phyloP scores from a whole-genome alignment of 30 jellyfish, hydroid and myxozoan species.

The Pseudorhiza aurosa region DNA sequence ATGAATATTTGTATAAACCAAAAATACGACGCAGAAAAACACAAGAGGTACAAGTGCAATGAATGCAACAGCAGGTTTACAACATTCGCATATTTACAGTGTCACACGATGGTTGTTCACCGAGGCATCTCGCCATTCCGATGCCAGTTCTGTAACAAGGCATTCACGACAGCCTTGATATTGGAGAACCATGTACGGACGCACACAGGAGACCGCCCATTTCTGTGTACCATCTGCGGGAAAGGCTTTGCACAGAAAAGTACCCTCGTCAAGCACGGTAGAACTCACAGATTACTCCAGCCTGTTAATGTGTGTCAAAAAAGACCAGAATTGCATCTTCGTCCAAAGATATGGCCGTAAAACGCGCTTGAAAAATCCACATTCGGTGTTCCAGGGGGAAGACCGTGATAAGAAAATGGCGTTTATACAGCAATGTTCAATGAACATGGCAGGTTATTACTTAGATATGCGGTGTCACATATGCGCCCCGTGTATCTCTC shows the following conservation, averaged over 20 bases:
- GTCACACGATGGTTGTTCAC: constrained; percentile 56
- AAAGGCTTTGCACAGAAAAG: constrained; percentile 57
- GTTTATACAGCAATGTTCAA: too few species aligned
- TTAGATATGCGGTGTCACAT: too few species aligned
- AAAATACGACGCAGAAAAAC: not conserved
- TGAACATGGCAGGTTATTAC: too few species aligned
- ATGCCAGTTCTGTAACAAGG: constrained; percentile 52
- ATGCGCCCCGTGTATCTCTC: too few species aligned
- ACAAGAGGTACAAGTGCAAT: constrained; percentile 34
- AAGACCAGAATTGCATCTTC: too few species aligned
- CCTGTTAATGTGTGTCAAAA: too few species aligned
- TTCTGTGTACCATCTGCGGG: constrained; percentile 25
- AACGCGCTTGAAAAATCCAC: too few species aligned
- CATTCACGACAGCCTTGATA: constrained; percentile 39
- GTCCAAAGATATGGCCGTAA: too few species aligned
- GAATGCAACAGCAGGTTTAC: constrained; percentile 43
- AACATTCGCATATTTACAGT: constrained; percentile 23
- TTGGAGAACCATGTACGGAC: constrained; percentile 51
- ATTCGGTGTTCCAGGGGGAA: too few species aligned
- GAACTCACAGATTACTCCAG: too few species aligned
- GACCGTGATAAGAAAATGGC: too few species aligned
- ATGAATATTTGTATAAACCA: constrained; percentile 21
- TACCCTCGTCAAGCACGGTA: constrained; percentile 43
- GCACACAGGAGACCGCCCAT: constrained; percentile 67
- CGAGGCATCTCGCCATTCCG: constrained; percentile 17